Percentiles rank a stretch among this genome's conserved stretches.
These are phyloP conservation scores for Drosophila macrothrix DNA, from an alignment of 2,888 invertebrate genomes.

Conservation along the genomic window DNA sequence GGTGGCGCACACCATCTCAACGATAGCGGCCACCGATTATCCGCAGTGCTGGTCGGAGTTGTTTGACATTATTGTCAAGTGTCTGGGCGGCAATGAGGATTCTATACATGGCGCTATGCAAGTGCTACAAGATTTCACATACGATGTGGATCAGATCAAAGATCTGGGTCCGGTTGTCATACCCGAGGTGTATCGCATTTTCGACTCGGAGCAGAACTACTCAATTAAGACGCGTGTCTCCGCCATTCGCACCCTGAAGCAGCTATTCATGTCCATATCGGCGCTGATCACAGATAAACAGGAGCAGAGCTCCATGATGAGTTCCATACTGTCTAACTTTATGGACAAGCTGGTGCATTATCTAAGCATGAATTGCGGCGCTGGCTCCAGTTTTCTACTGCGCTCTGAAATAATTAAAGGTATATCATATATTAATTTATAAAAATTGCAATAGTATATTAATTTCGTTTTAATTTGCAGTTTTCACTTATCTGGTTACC, in stretches of 20 bases:
- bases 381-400: slow-evolving; percentile 87
- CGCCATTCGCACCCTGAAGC: slow-evolving; percentile 89
- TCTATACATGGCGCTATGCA: slow-evolving; percentile 90
- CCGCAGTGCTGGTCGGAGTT: slow-evolving; percentile 90
- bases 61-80: slow-evolving; percentile 88
- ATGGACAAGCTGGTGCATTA: slow-evolving; percentile 88
- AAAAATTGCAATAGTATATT: background rate
- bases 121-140: slow-evolving; percentile 89
- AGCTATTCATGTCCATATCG: slow-evolving; percentile 86
- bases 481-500: slow-evolving; percentile 87
- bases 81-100: slow-evolving; percentile 87
- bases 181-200: slow-evolving; percentile 89
- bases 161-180: slow-evolving; percentile 89
- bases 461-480: slow-evolving; percentile 32
- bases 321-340: slow-evolving; percentile 89
- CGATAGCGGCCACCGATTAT: slow-evolving; percentile 91
- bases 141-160: slow-evolving; percentile 89
- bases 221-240: slow-evolving; percentile 88
- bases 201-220: slow-evolving; percentile 86
- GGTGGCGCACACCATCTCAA: slow-evolving; percentile 90
- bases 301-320: slow-evolving; percentile 87
- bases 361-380: slow-evolving; percentile 86
- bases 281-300: slow-evolving; percentile 85
- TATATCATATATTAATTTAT: slow-evolving; percentile 36
- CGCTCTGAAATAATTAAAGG: slow-evolving; percentile 89